Base-by-base conservation (phyloP, 53 echinoderm and acorn worm species). In the Echinarachnius parma region DNA sequence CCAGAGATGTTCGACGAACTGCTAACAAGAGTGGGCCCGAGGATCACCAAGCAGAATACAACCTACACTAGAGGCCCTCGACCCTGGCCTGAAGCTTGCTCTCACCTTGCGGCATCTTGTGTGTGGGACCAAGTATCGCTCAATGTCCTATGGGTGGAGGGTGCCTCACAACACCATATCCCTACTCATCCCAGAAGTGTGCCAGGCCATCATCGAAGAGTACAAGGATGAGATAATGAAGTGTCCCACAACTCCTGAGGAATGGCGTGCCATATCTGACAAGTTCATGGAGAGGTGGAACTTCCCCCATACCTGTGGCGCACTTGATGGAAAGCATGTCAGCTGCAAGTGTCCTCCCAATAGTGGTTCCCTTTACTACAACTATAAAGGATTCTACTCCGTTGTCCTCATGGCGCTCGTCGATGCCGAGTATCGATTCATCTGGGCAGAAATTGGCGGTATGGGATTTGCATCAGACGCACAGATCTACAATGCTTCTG, bases 171-270 rank as follows among this genome's bases (percentile, higher is more conserved):
- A n/a, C n/a, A n/a, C n/a, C n/a, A n/a, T n/a, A n/a, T n/a, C n/a
- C n/a, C n/a, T n/a, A n/a, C n/a, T 86, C 28, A 46, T 77, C 4
- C 26, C 59, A 67, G 82, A 87, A 60, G 87, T 87, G 14, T 85
- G 79, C 49, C 31, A 75, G 26, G 80, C 80, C 46, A 85, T 85
- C 61, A 21, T 79, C 4, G 59, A 84, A 5, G 74, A 8, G 4
- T 68, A 45, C 15, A 59, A 60, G 50, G 75, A 72, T 74, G 81
- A 81, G n/a, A 49, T 72, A 8, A 19, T 81, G 4, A 3, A 4
- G 14, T 48, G 44, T 34, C 60, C 67, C 1, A 31, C 16, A 16
- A 77, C 66, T 13, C 13, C 53, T 5, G 64, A 75, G 7, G 75
- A 32, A 3, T 83, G 83, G 83, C 20, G 32, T 13, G 28, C 36